Evolutionary conservation across 2,888 invertebrate species (phyloP), one percentile per base, ranked within the genome.

Genomic region (Cetonia aurata): DNA sequence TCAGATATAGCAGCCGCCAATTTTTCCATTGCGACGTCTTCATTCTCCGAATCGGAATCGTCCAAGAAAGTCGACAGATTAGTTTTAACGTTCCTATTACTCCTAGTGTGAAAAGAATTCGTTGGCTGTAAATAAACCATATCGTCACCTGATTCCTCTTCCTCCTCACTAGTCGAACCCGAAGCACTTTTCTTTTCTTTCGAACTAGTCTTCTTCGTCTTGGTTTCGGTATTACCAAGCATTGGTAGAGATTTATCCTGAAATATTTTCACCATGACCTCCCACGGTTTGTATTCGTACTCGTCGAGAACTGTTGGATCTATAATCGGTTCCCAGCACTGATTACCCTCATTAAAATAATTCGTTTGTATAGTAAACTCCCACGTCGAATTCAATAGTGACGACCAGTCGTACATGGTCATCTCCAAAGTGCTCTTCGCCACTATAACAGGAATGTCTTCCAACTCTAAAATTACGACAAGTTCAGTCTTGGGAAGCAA

Each of bases 321-420:
- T 0, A 95, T 82, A 0, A 96, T 82, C 0, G 96, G 96, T 80
- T 96, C 96, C 96, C 96, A 96, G 8, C 88, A 78, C 76, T 84
- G 84, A 33, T 80, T 72, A 69, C 75, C 77, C 67, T 84, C 84
- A 72, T 84, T 84, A 73, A 82, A 85, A 73, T 83, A 85, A 76
- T 85, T 85, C 0, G 87, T 88, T 70, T 86, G 86, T 4, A 87
- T 66, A 0, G 86, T 84, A 0, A 87, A 67, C 1, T 86, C 84
- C 0, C 83, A 81, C 3, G 81, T 83, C 57, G 81, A 82, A 67
- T 83, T 84, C 31, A 84, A 67, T 13, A 83, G 71, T 25, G 87
- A 88, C 0, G 91, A 90, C 92, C 92, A 93, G 81, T 93, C 91
- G 79, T 89, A 87, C 0, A 92, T 80, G 0, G 87, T 86, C 9